phyloP scores from a whole-genome alignment of 23 tunicate genomes.

The Corella eumyota region DNA sequence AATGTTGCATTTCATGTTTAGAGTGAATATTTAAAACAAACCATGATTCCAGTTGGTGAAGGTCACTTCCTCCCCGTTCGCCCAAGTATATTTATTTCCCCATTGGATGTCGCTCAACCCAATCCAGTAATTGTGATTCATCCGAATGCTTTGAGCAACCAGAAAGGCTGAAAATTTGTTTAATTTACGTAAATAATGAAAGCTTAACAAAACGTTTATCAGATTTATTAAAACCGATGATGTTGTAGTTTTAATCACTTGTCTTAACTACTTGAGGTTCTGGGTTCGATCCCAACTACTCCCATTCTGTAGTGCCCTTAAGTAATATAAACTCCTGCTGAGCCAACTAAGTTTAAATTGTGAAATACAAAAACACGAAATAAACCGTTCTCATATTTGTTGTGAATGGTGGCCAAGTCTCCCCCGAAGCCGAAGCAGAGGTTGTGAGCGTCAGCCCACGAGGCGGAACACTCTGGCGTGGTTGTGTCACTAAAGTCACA shows the following conservation, averaged over 20 bases:
- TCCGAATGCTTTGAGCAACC: constrained; percentile 43
- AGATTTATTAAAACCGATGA: too few relatives aligned
- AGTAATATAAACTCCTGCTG: not conserved
- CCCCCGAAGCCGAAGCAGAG: constrained; percentile 40
- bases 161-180: constrained; percentile 53
- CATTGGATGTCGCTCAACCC: constrained; percentile 73
- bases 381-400: constrained; percentile 86
- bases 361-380: not conserved
- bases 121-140: constrained; percentile 58
- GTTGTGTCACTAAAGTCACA: constrained; percentile 37
- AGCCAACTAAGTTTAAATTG: not conserved
- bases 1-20: too few relatives aligned
- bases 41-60: constrained; percentile 73
- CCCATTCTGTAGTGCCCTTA: not conserved
- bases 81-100: constrained; percentile 56
- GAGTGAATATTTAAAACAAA: too few relatives aligned
- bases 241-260: too few relatives aligned
- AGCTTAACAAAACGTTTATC: too few relatives aligned
- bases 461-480: constrained; percentile 35
- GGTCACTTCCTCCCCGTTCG: constrained; percentile 81
- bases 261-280: too few relatives aligned
- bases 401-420: constrained; percentile 48
- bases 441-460: constrained; percentile 37
- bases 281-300: too few relatives aligned
- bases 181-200: too few relatives aligned